Evolutionary conservation across 2,797 vertebrate genomes (phyloP), one percentile per base, ranked within the genome.

Genomic region (Nothura maculosa): DNA sequence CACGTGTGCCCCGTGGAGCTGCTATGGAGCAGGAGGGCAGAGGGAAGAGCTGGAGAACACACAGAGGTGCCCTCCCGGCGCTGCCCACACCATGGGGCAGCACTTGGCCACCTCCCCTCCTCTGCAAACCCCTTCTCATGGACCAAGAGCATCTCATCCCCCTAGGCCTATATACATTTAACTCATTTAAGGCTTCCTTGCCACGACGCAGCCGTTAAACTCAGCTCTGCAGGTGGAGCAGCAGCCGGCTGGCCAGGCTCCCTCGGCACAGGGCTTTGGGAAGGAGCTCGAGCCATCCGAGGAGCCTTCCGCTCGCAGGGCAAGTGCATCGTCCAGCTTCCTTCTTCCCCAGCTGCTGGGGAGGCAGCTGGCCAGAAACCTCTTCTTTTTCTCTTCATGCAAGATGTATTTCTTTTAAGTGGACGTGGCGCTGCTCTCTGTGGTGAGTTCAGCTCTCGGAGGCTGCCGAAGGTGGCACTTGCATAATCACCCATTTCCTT

Each of bases 401-500:
- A 94, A 85, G 81, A 66, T 17, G 8, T 54, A 30, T 54, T 28
- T 22, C 21, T 38, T 54, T 7, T 90, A 85, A 95, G 82, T 36
- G 67, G 45, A 79, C 27, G 85, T 50, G 89, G 82, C 68, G 92
- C 81, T 63, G 85, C 87, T 93, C 82, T 83, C 94, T 93, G 45
- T 88, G 75, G 74, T 92, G 93, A 92, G 87, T 84, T 87, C 89
- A 50, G 42, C 90, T 95, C 90, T 75, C 1, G 1, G 89, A 95
- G 92, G 66, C 70, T 92, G 93, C 74, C 94, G 70, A 90, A 86
- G 92, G 90, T 89, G 81, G 87, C 92, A 89, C 82, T 87, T 95
- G 92, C 80, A 83, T 91, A 95, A 93, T 96, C 91, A 95, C 74
- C 93, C 89, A 96, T 93, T 93, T 94, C 84, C 88, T 93, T 85